Evolutionary conservation across 2,113 vertebrate species (phyloP).

Genomic region (Gadus macrocephalus): DNA sequence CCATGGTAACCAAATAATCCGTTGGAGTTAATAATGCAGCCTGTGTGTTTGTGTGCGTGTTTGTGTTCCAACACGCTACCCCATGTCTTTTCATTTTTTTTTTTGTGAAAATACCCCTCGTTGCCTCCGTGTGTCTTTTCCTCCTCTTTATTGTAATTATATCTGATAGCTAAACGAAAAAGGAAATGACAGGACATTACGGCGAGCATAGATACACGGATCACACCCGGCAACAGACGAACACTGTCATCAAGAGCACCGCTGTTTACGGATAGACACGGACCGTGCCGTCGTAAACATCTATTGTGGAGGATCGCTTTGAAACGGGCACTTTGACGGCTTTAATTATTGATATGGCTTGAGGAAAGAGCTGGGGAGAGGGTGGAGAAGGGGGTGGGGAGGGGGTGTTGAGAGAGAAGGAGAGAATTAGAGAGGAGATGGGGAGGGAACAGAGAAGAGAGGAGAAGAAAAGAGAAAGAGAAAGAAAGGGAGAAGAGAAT

Average conservation of each 20-base stretch:
- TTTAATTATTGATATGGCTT: constrained; percentile 52
- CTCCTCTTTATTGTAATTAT: constrained; percentile 46
- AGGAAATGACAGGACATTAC: constrained; percentile 31
- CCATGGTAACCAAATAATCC: constrained; percentile 59
- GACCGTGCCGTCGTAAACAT: constrained; percentile 38
- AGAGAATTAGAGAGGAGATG: neutral
- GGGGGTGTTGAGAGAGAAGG: neutral
- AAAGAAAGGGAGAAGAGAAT: neutral
- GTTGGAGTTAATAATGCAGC: constrained; percentile 42
- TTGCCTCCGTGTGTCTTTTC: neutral
- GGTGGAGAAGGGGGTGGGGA: constrained; percentile 1
- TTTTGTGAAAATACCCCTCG: too few relatives aligned
- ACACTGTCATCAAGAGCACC: constrained; percentile 45
- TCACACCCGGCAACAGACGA: constrained; percentile 46
- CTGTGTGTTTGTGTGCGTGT: constrained; percentile 1
- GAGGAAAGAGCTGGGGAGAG: neutral
- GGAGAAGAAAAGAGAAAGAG: neutral
- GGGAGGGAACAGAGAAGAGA: constrained; percentile 1
- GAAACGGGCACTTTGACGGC: constrained; percentile 31
- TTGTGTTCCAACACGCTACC: neutral
- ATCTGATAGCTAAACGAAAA: constrained; percentile 30
- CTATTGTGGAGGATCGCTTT: constrained; percentile 34
- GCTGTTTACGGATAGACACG: constrained; percentile 56
- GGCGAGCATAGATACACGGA: constrained; percentile 42
- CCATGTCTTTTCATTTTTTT: neutral